These are phyloP conservation scores for Enteromius thamalakanensis DNA, from an alignment of 2,797 vertebrate species.

Conservation along the genomic window DNA sequence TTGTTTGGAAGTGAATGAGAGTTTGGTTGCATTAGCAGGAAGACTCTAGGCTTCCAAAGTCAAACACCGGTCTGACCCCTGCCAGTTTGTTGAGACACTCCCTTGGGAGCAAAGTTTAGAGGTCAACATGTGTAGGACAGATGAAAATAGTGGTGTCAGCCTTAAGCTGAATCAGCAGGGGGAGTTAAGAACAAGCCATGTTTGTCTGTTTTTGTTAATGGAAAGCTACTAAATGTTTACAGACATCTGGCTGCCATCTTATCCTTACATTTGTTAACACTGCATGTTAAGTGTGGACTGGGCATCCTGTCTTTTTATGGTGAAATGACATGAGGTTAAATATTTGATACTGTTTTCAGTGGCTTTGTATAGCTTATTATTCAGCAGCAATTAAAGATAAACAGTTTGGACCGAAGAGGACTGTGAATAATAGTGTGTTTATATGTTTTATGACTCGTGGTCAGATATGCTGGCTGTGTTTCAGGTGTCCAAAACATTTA, in stretches of 20 bases:
- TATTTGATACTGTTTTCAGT: neutral
- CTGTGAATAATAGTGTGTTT: slow-evolving; percentile 23
- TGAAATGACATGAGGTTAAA: neutral
- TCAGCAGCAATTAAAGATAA: neutral
- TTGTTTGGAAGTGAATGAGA: slow-evolving; percentile 74
- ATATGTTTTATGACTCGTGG: slow-evolving; percentile 22
- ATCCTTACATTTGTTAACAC: neutral
- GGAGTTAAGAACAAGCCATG: neutral
- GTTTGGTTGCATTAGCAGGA: slow-evolving; percentile 67
- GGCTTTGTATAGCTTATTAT: neutral
- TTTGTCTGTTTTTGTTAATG: slow-evolving; percentile 27
- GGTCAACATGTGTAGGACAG: slow-evolving; percentile 64
- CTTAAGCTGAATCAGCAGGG: slow-evolving; percentile 8
- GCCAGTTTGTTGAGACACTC: slow-evolving; percentile 48
- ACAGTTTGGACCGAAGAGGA: neutral
- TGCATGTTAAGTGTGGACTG: neutral
- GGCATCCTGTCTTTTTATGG: neutral
- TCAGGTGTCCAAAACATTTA: slow-evolving; percentile 46
- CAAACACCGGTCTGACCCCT: slow-evolving; percentile 63
- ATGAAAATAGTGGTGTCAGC: slow-evolving; percentile 8
- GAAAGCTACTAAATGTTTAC: neutral
- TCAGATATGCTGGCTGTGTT: slow-evolving; percentile 13
- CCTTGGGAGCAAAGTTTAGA: slow-evolving; percentile 56
- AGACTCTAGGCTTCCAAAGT: slow-evolving; percentile 65
- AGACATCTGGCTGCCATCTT: slow-evolving; percentile 16